Conservation (phyloP, 2,797 vertebrate genomes). For the Artibeus lituratus region DNA sequence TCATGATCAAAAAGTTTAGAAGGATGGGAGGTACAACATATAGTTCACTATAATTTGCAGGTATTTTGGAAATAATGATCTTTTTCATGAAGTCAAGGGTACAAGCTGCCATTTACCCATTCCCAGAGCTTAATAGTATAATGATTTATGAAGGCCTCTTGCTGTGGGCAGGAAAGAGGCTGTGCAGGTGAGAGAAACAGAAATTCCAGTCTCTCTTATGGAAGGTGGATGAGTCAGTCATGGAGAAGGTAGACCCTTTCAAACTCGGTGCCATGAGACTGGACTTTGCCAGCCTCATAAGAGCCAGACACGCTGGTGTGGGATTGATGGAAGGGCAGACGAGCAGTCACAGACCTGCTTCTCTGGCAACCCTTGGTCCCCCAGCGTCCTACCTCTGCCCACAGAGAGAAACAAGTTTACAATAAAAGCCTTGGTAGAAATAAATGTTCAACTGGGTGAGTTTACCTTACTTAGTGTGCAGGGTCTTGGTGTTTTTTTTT, state of each 20-base stretch:
- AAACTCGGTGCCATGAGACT: neutral
- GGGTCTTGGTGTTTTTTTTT: neutral
- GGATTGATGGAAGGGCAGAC: neutral
- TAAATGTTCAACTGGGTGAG: neutral
- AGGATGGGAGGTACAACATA: neutral
- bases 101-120: neutral
- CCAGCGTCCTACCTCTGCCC: neutral
- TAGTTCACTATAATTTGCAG: neutral
- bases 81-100: neutral
- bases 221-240: neutral
- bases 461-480: neutral
- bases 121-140: neutral
- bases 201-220: neutral
- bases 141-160: neutral
- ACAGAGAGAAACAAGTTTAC: neutral
- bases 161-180: neutral
- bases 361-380: neutral
- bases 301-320: neutral
- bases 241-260: neutral
- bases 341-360: neutral
- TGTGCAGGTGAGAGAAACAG: neutral
- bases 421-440: neutral
- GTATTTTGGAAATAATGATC: neutral
- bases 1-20: constrained; percentile 14
- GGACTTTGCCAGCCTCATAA: neutral